Percentiles rank a stretch among this genome's conserved stretches.
Evolutionary conservation across 1,140 invertebrate species (phyloP).

Genomic region (Ceratina australensis): DNA sequence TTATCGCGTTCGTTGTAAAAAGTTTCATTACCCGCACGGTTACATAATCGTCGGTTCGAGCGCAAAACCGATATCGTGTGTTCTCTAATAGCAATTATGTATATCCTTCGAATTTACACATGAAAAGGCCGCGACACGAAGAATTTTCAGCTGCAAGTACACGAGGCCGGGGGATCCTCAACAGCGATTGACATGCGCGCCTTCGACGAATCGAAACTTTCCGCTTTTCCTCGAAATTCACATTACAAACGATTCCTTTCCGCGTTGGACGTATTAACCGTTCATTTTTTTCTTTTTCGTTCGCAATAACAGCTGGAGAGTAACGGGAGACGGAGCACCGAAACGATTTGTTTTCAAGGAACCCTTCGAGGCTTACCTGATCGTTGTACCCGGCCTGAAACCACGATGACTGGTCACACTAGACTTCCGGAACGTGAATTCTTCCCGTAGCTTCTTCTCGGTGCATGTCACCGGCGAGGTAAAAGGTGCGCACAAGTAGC

Average conservation of each 20-base stretch:
- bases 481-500: background rate
- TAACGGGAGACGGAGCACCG: too few species aligned
- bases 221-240: background rate
- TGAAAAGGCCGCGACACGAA: constrained; percentile 67
- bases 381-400: background rate
- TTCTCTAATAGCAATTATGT: constrained; percentile 45
- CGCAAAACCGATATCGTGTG: constrained; percentile 36
- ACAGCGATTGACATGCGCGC: background rate
- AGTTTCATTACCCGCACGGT: constrained; percentile 35
- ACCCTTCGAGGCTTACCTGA: constrained; percentile 12
- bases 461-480: background rate
- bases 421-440: constrained; percentile 31
- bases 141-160: constrained; percentile 55
- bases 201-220: background rate
- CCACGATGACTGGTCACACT: background rate
- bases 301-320: background rate
- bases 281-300: background rate
- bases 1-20: constrained; percentile 48
- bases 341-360: too few species aligned
- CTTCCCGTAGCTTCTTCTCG: background rate
- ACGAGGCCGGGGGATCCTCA: constrained; percentile 4
- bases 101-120: constrained; percentile 70
- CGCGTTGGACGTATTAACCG: too few species aligned
- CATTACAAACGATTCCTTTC: background rate
- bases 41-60: constrained; percentile 46